These are phyloP conservation scores for Pelagia noctiluca DNA, from an alignment of 30 jellyfish, hydroid and myxozoan species.

Conservation along the genomic window DNA sequence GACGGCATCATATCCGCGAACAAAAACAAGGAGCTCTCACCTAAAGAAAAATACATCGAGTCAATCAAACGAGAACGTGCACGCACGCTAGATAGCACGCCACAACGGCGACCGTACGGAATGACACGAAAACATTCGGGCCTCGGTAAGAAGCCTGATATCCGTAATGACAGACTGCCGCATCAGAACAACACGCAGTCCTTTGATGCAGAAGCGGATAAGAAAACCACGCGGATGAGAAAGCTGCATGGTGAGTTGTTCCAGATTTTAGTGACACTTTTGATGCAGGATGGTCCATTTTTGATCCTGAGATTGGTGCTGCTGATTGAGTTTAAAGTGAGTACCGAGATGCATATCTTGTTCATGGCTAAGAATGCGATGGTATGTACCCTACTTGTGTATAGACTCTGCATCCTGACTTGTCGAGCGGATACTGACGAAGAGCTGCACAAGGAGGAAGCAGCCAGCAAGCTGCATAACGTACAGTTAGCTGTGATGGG, in stretches of 20 bases:
- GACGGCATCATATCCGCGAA: background rate
- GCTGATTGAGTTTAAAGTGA: conserved; percentile 55
- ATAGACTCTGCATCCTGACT: conserved; percentile 79
- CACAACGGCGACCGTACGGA: background rate
- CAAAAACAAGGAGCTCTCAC: conserved; percentile 49
- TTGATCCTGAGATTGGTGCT: conserved; percentile 72
- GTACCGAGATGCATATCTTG: conserved; percentile 84
- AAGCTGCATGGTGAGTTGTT: conserved; percentile 80
- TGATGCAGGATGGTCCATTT: conserved; percentile 95
- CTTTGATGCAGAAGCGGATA: conserved; percentile 73
- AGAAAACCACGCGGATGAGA: conserved; percentile 43
- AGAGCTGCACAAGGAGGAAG: conserved; percentile 68
- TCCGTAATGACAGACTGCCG: background rate
- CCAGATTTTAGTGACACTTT: conserved; percentile 77
- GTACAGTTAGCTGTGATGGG: conserved; percentile 87
- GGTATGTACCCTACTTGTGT: conserved; percentile 79
- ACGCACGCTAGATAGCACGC: conserved; percentile 32
- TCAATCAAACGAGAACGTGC: conserved; percentile 42
- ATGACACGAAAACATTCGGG: conserved; percentile 29
- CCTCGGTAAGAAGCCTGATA: conserved; percentile 1
- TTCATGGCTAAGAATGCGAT: conserved; percentile 87
- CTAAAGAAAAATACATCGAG: conserved; percentile 64
- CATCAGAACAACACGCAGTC: conserved; percentile 59
- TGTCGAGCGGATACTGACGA: conserved; percentile 84
- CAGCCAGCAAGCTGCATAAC: conserved; percentile 84